phyloP scores from a whole-genome alignment of 2,888 invertebrate species.

The Cenopis cana region DNA sequence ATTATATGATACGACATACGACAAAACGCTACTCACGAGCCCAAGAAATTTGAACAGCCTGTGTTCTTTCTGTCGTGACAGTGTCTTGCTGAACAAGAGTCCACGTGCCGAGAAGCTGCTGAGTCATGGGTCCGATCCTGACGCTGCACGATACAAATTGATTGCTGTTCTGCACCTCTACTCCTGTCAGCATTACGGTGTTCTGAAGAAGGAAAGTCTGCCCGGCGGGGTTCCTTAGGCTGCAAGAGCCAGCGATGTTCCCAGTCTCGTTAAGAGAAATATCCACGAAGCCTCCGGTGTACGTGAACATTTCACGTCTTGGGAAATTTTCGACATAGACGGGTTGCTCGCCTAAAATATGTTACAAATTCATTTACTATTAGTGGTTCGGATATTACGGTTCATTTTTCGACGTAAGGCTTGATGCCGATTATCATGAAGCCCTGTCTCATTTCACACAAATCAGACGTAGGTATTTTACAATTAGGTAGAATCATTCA shows the following conservation, averaged over 20 bases:
- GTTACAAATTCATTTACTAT: not conserved
- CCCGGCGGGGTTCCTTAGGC: conserved; percentile 27
- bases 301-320: conserved; percentile 23
- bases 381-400: not conserved
- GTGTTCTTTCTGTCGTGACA: conserved; percentile 28
- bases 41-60: conserved; percentile 35
- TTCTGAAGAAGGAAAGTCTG: conserved; percentile 28
- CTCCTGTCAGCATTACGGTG: conserved; percentile 30
- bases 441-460: not conserved
- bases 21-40: conserved; percentile 34
- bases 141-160: conserved; percentile 34
- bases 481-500: not conserved
- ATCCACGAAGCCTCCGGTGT: conserved; percentile 31
- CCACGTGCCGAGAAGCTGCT: conserved; percentile 35
- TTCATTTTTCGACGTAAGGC: not conserved
- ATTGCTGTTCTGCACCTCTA: conserved; percentile 20
- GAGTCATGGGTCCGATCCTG: conserved; percentile 36
- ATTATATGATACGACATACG: not conserved
- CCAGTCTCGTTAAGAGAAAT: conserved; percentile 37
- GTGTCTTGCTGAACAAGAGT: conserved; percentile 34
- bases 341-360: conserved; percentile 24
- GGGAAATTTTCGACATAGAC: conserved; percentile 24
- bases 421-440: not conserved
- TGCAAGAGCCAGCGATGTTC: conserved; percentile 26
- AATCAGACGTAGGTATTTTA: not conserved